phyloP scores from a whole-genome alignment of 2,113 vertebrate species.

The Anser cygnoides region DNA sequence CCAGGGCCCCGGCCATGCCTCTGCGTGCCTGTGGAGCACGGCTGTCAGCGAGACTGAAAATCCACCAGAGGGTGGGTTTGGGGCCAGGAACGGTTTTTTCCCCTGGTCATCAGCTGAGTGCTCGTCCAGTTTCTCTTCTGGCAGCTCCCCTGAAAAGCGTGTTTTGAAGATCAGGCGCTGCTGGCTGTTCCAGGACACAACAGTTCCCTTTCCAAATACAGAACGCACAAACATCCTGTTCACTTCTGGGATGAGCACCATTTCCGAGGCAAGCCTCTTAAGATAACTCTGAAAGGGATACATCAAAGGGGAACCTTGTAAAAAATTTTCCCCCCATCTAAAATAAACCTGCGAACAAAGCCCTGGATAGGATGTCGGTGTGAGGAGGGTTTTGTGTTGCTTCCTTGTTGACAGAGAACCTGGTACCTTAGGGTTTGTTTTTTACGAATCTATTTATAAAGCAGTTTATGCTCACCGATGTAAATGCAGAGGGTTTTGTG shows the following conservation, averaged over 20 bases:
- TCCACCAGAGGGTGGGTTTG: neutral
- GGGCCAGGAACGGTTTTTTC: neutral
- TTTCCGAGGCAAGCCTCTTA: neutral
- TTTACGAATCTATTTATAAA: neutral
- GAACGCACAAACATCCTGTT: constrained; percentile 45
- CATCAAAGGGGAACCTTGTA: neutral
- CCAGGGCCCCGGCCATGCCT: neutral
- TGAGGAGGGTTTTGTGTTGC: neutral
- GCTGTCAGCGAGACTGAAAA: neutral
- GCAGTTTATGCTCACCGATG: neutral
- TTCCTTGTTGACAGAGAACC: neutral
- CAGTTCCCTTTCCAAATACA: constrained; percentile 27
- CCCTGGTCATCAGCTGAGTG: rapidly evolving
- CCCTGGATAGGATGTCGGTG: neutral
- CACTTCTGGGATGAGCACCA: neutral
- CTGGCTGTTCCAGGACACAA: constrained; percentile 30
- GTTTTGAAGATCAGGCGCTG: constrained; percentile 7
- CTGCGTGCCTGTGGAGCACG: rapidly evolving
- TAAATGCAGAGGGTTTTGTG: neutral
- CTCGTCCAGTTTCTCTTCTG: neutral
- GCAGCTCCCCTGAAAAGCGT: neutral
- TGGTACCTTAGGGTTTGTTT: neutral
- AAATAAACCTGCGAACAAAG: constrained; percentile 32
- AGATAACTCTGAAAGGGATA: neutral
- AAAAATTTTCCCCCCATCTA: neutral